These are phyloP conservation scores for Axea sp. DNA, from an alignment of 2,888 invertebrate genomes.

Conservation along the genomic window DNA sequence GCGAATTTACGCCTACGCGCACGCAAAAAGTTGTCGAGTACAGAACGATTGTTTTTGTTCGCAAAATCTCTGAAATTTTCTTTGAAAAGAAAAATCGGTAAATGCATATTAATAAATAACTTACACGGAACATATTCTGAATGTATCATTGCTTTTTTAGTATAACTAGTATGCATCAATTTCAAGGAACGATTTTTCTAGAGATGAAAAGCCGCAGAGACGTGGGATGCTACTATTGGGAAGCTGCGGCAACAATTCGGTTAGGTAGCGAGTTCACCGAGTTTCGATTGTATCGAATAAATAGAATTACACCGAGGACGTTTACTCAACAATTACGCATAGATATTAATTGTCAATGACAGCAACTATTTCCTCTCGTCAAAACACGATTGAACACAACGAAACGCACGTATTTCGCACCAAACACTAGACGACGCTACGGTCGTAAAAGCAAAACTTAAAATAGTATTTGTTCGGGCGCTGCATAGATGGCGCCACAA, in stretches of 20 bases:
- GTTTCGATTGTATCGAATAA: not conserved
- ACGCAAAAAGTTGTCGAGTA: slow-evolving; percentile 16
- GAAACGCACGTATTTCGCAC: slow-evolving; percentile 19
- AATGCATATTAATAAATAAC: not conserved
- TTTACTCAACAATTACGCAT: slow-evolving; percentile 1
- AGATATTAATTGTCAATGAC: slow-evolving; percentile 29
- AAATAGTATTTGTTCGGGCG: too few relatives aligned
- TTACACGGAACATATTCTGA: slow-evolving; percentile 5
- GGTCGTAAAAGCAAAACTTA: too few relatives aligned
- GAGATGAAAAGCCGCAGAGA: slow-evolving; percentile 9
- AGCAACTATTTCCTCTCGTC: slow-evolving; percentile 26
- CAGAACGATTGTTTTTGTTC: slow-evolving; percentile 26
- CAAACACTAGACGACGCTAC: slow-evolving; percentile 34
- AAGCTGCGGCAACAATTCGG: slow-evolving; percentile 6
- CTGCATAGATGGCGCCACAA: too few relatives aligned
- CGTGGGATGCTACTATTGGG: slow-evolving; percentile 1
- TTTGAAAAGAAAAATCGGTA: too few relatives aligned
- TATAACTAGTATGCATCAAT: slow-evolving; percentile 12
- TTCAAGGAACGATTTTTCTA: slow-evolving; percentile 14
- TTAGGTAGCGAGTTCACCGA: not conserved
- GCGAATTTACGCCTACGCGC: slow-evolving; percentile 29
- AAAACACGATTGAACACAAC: slow-evolving; percentile 34
- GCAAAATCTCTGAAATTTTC: not conserved
- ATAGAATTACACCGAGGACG: not conserved
- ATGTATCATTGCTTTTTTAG: slow-evolving; percentile 10